Evolutionary conservation across 2,797 vertebrate species (phyloP), one percentile per base, ranked within the genome.

Genomic region (Danio tinwini): DNA sequence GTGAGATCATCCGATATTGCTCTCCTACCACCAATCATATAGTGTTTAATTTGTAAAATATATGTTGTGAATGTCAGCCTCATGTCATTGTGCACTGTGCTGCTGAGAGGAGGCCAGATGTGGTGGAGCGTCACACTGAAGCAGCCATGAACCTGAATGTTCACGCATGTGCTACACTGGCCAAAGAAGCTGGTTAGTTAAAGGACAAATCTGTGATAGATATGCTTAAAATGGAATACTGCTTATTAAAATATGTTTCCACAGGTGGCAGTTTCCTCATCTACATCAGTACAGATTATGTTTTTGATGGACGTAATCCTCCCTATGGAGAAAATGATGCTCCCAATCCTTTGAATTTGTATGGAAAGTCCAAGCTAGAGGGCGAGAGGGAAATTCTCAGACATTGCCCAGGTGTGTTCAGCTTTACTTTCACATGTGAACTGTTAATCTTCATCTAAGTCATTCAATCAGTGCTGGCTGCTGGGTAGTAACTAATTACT

Each of bases 251-350:
- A 17, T 70, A 58, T 17, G 39, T 65, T 39, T 6, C 19, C 72
- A 50, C 63, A 96, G 95, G 92, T 89, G 91, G 91, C 83, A 78
- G 95, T 2, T 95, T 97, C 88, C 87, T 99, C 67, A 91, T 99
- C 87, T 99, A 98, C 87, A 96, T 99, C 82, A 98, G 98, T 86
- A 96, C 95, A 5, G 96, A 99, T 89, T 99, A 99, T 14, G 96
- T 99, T 21, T 99, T 99, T 81, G 98, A 99, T 81, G 98, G 98
- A 62, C 94, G 95, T 69, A 94, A 91, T 85, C 98, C 98, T 78
- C 97, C 98, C 3, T 98, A 99, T 3, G 95, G 95, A 42, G 96
- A 98, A 88, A 95, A 96, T 2, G 97, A 98, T 74, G 74, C 86
- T 64, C 96, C 97, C 3, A 96, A 93, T 84, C 97, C 98, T 0